phyloP scores from a whole-genome alignment of 1,140 invertebrate species.

The Heliconius eleuchia region DNA sequence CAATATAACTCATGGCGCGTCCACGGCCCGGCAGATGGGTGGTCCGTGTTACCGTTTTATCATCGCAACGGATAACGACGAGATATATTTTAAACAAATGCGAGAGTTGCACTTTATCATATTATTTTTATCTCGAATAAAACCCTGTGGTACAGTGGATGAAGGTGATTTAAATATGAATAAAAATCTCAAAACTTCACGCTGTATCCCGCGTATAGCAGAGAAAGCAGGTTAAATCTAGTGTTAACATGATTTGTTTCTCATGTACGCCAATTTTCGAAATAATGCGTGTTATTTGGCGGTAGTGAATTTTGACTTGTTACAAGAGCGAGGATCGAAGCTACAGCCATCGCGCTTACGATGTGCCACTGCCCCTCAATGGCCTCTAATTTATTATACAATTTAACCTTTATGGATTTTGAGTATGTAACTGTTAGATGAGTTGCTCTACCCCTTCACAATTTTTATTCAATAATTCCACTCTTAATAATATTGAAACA shows the following conservation, averaged over 20 bases:
- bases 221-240: neutral
- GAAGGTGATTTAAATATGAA: neutral
- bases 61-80: constrained; percentile 41
- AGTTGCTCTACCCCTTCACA: no score
- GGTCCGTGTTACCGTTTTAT: constrained; percentile 69
- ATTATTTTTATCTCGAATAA: neutral
- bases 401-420: no score
- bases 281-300: neutral
- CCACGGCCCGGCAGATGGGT: constrained; percentile 58
- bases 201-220: neutral
- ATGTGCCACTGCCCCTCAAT: no score
- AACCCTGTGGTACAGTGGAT: neutral
- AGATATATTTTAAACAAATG: constrained; percentile 29
- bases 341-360: no score
- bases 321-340: neutral
- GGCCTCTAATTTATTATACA: no score
- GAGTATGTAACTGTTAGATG: no score
- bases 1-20: constrained; percentile 42
- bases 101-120: constrained; percentile 14
- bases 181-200: neutral
- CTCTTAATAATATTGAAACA: no score
- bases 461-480: no score
- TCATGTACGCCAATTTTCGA: neutral
- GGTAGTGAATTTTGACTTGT: neutral
- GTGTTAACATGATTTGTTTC: neutral